Base-by-base conservation (phyloP, 2,113 vertebrate species). In the Seriola dumerili region DNA sequence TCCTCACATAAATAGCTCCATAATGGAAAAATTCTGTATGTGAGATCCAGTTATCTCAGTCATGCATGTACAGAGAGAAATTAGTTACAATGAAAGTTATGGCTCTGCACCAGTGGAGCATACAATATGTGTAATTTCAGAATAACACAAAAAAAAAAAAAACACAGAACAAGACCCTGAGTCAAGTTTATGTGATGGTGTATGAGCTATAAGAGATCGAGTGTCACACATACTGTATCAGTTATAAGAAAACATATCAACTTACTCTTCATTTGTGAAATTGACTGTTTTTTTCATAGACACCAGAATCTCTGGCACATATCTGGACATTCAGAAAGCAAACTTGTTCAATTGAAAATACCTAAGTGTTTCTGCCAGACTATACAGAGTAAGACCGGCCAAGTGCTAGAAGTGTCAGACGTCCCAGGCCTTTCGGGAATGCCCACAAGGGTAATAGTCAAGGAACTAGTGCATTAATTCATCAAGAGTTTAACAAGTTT, bases 1-100 rank as follows among this genome's bases (percentile, higher is more conserved):
- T 83, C 34, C 57, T 77, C 23, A 75, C 65, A 61, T 61, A 63
- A 69, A 84, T 42, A 6, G 23, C 62, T 86, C 52, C 72, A 63
- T 21, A 65, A 48, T 86, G 64, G 34, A 76, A 5, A 61, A 50
- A 70, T 38, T 83, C 11, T 63, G 4, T n/a, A 16, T 70, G 50
- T 55, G 34, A 65, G 23, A 25, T 38, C 44, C 54, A 76, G 10
- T 48, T 74, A 44, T 65, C 21, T n/a, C 11, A 46, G 42, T 77
- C 52, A 68, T 14, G 13, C 44, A 38, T 78, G 64, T 46, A 54
- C n/a, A 57, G 54, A 5, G 12, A 36, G n/a, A 62, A 52, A 44
- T 74, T 25, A 52, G 10, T 46, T 44, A 29, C 29, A 1, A 32
- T 23, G 11, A 19, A 36, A 29, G 54, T 74, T 72, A 14, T 80